phyloP scores from a whole-genome alignment of 1,140 invertebrate species.

The Zeugodacus cucurbitae region DNA sequence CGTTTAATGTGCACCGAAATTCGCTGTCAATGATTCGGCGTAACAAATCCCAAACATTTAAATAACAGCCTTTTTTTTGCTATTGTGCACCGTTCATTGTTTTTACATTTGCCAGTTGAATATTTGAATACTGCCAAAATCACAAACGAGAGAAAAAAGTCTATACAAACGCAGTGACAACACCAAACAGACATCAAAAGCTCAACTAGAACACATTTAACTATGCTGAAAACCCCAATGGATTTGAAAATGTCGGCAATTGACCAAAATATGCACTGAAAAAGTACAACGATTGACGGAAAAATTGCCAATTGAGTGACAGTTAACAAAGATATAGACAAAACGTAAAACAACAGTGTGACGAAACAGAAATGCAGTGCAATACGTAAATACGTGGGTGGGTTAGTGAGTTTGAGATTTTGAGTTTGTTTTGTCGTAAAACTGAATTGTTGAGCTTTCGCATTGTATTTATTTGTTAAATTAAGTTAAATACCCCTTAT shows the following conservation, averaged over 20 bases:
- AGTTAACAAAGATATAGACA: not conserved
- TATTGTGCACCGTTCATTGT: not conserved
- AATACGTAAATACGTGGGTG: not conserved
- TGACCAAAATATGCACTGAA: slow-evolving; percentile 9
- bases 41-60: slow-evolving; percentile 28
- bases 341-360: not conserved
- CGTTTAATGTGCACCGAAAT: not conserved
- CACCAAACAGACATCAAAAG: not conserved
- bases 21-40: not conserved
- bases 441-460: no score
- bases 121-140: not conserved
- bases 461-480: no score
- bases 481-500: no score
- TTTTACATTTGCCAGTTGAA: not conserved
- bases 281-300: not conserved
- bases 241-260: slow-evolving; percentile 23
- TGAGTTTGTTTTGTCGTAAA: not conserved
- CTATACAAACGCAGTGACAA: not conserved
- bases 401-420: not conserved
- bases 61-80: not conserved
- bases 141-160: not conserved
- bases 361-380: not conserved
- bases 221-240: slow-evolving; percentile 20
- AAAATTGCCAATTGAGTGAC: slow-evolving; percentile 35
- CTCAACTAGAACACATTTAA: slow-evolving; percentile 20